Percentiles rank a stretch among this genome's conserved stretches.
Conservation (phyloP, 2,113 vertebrate species). For the Cololabis saira region DNA sequence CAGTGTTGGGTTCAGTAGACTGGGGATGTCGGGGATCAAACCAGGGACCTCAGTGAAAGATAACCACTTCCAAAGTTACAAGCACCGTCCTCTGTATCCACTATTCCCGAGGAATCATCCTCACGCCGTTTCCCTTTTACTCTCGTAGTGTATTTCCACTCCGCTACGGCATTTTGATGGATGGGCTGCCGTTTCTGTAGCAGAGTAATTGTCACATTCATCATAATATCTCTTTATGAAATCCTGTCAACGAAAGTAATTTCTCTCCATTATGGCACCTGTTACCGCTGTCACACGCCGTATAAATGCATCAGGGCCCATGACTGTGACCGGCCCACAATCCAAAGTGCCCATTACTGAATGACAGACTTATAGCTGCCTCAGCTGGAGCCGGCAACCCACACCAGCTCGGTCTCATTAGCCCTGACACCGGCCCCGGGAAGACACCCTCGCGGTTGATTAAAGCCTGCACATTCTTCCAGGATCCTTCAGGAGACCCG, state of each 20-base stretch:
- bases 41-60: too few species aligned
- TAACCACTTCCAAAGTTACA: neutral
- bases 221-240: constrained; percentile 49
- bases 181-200: constrained; percentile 12
- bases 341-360: constrained; percentile 42
- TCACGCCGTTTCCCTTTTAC: constrained; percentile 28
- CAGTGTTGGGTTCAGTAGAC: too few species aligned
- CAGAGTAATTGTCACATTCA: constrained; percentile 38
- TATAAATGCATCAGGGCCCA: constrained; percentile 36
- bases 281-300: constrained; percentile 39
- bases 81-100: neutral
- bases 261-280: constrained; percentile 54
- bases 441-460: constrained; percentile 72
- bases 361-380: constrained; percentile 46
- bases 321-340: constrained; percentile 43
- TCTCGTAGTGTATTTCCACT: constrained; percentile 33
- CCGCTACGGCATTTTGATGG: constrained; percentile 18
- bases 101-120: constrained; percentile 3
- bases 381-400: constrained; percentile 45
- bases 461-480: constrained; percentile 65
- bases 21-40: too few species aligned
- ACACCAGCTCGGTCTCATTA: constrained; percentile 43
- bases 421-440: constrained; percentile 45
- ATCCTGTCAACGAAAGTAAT: constrained; percentile 43
- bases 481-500: constrained; percentile 61